Evolutionary conservation across 2,888 invertebrate genomes (phyloP).

Genomic region (Leucania comma): DNA sequence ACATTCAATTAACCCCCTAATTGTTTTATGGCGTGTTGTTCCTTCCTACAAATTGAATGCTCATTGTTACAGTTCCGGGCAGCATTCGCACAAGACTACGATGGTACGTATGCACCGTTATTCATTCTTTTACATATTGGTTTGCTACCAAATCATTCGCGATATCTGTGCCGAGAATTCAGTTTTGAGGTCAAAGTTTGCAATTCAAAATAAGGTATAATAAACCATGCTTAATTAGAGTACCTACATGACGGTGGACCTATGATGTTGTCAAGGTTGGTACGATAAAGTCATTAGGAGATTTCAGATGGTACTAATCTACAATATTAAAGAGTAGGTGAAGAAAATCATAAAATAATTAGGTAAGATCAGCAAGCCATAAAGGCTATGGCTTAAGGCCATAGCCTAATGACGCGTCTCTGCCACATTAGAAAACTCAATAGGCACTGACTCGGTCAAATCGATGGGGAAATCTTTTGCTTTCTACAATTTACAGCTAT

Average conservation of each 20-base stretch:
- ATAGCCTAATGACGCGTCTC: background rate
- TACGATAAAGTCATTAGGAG: background rate
- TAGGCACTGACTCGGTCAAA: slow-evolving; percentile 33
- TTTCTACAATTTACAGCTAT: slow-evolving; percentile 52
- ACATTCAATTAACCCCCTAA: slow-evolving; percentile 75
- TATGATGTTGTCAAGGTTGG: background rate
- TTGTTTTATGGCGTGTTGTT: slow-evolving; percentile 75
- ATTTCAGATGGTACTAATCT: background rate
- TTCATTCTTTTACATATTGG: slow-evolving; percentile 43
- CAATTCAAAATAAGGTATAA: background rate
- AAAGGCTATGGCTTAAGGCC: background rate
- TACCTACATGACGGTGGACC: background rate
- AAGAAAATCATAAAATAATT: slow-evolving; percentile 13
- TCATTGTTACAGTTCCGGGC: slow-evolving; percentile 87
- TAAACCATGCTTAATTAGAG: background rate
- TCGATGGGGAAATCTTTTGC: slow-evolving; percentile 54
- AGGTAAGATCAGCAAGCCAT: background rate
- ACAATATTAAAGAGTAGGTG: background rate
- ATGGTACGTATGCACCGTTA: slow-evolving; percentile 81
- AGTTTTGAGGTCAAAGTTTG: slow-evolving; percentile 30
- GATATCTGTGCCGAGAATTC: slow-evolving; percentile 32
- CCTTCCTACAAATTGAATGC: slow-evolving; percentile 80
- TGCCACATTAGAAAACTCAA: slow-evolving; percentile 34
- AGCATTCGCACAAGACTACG: slow-evolving; percentile 88
- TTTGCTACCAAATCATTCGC: slow-evolving; percentile 14